Evolutionary conservation across 2,113 vertebrate species (phyloP).

Genomic region (Tamias sibiricus): DNA sequence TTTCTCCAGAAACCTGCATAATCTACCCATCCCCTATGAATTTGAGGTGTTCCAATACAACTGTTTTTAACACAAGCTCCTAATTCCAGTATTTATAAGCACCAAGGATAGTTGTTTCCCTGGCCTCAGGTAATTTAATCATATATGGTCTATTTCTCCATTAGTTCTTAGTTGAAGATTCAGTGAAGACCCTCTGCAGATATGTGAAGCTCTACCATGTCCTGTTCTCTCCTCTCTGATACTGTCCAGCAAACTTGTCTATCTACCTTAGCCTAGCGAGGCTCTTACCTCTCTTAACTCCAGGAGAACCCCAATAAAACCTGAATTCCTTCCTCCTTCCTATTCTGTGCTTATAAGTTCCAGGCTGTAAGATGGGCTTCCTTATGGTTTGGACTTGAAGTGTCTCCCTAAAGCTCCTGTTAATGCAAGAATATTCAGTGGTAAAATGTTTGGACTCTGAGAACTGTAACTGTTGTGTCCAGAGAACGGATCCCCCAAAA

Average conservation of each 20-base stretch:
- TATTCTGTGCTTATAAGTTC: neutral
- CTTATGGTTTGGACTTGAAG: no score
- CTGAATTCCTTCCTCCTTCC: neutral
- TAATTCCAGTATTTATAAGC: neutral
- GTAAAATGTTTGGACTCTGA: no score
- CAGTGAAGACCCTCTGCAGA: neutral
- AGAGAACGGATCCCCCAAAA: no score
- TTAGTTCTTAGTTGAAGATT: neutral
- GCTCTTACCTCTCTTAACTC: no score
- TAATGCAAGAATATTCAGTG: no score
- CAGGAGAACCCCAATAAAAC: neutral
- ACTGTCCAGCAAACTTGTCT: neutral
- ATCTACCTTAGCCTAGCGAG: neutral
- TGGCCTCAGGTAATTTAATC: neutral
- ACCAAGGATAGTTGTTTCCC: neutral
- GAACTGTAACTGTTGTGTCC: no score
- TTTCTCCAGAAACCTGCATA: no score
- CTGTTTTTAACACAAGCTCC: neutral
- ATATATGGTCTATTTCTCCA: neutral
- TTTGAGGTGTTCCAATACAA: neutral
- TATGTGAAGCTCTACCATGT: neutral
- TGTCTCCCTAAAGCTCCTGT: no score
- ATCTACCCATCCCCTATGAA: fast-evolving
- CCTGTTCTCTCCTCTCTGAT: neutral
- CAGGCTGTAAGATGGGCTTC: neutral